Evolutionary conservation across 2,888 invertebrate genomes (phyloP).

Genomic region (Nomada goodeniana): DNA sequence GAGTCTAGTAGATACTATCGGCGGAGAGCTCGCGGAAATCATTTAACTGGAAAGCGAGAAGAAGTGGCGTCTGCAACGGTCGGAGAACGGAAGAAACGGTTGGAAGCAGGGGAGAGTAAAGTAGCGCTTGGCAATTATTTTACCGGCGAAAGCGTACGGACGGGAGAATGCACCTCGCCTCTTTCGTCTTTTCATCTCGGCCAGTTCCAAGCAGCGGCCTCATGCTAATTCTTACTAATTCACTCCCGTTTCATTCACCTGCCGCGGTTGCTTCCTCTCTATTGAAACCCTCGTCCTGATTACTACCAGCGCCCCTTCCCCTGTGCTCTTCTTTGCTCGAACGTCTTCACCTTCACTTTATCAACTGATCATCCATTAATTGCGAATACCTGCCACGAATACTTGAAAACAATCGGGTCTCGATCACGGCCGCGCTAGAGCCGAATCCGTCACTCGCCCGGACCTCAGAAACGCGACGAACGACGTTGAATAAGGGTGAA

Average conservation of each 20-base stretch:
- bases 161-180: conserved; percentile 31
- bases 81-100: neutral
- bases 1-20: neutral
- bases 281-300: conserved; percentile 10
- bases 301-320: conserved; percentile 17
- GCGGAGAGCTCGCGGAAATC: conserved; percentile 58
- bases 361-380: conserved; percentile 11
- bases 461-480: too few relatives aligned
- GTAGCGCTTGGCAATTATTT: conserved; percentile 65
- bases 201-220: conserved; percentile 26
- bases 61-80: conserved; percentile 13
- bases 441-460: too few relatives aligned
- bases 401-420: neutral
- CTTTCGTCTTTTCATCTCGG: conserved; percentile 8
- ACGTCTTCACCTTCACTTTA: neutral
- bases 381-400: neutral
- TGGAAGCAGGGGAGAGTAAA: conserved; percentile 2
- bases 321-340: neutral
- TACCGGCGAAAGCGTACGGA: conserved; percentile 38
- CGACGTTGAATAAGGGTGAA: neutral
- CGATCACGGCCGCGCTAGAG: too few relatives aligned
- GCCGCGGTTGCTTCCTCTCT: conserved; percentile 38
- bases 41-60: conserved; percentile 54
- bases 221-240: conserved; percentile 75
- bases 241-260: conserved; percentile 69